Evolutionary conservation across 2,888 invertebrate genomes (phyloP).

Genomic region (Pseudococcus longispinus): DNA sequence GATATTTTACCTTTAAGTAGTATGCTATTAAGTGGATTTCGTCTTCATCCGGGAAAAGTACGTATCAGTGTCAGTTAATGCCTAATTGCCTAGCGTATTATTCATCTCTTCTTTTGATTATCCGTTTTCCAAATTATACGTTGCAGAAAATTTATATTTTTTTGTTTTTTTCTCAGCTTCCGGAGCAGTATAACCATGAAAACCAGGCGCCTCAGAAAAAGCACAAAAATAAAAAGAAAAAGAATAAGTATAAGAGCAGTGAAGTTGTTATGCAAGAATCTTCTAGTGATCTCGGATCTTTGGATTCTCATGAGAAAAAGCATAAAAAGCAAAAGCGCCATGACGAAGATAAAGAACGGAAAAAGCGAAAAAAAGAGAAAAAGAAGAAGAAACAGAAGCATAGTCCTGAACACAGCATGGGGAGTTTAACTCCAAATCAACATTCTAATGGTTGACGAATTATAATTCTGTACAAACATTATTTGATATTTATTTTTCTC

Average conservation of each 20-base stretch:
- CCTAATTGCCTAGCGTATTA: no score
- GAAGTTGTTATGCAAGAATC: constrained; percentile 75
- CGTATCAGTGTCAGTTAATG: constrained; percentile 60
- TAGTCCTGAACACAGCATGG: constrained; percentile 76
- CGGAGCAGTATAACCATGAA: constrained; percentile 93
- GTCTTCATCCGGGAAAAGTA: constrained; percentile 92
- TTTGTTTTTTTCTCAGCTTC: constrained; percentile 68
- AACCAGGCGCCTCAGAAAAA: constrained; percentile 91
- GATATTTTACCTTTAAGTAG: constrained; percentile 86
- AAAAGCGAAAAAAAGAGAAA: constrained; percentile 94
- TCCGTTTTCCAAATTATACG: not conserved
- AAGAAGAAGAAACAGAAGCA: constrained; percentile 94
- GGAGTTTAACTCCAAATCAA: constrained; percentile 68
- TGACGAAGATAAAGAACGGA: constrained; percentile 91
- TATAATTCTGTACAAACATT: not conserved
- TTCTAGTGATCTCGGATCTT: constrained; percentile 62
- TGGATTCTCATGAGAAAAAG: constrained; percentile 90
- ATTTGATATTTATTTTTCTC: not conserved
- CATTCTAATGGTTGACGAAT: constrained; percentile 63
- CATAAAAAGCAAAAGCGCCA: constrained; percentile 93
- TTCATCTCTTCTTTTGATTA: not conserved
- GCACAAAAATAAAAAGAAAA: constrained; percentile 95
- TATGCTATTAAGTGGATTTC: constrained; percentile 89
- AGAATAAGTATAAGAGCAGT: constrained; percentile 90
- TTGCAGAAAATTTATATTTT: not conserved